Percentiles rank a stretch among this genome's conserved stretches.
Conservation (phyloP, 2,113 vertebrate species). For the Oenanthe oenanthe region DNA sequence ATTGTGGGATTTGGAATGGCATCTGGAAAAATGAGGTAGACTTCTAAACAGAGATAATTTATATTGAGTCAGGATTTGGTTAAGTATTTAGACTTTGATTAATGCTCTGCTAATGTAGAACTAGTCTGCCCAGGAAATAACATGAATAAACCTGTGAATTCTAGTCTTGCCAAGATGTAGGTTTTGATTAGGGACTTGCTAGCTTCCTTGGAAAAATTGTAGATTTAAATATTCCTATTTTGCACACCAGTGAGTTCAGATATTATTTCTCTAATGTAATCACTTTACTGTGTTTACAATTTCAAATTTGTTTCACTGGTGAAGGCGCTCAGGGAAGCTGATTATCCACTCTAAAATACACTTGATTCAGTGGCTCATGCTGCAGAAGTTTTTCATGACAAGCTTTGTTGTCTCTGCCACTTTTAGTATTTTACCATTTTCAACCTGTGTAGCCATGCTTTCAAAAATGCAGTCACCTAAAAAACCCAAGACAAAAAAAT, state of each 20-base stretch:
- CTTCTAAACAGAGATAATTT: neutral
- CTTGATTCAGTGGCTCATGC: neutral
- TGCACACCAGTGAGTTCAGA: neutral
- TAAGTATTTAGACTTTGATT: neutral
- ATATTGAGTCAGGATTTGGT: neutral
- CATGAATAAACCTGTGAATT: neutral
- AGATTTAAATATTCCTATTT: neutral
- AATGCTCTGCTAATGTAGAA: neutral
- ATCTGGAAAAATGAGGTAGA: slow-evolving; percentile 1
- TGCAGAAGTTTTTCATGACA: neutral
- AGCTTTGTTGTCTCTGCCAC: neutral
- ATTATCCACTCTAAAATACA: neutral
- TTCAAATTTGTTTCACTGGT: slow-evolving; percentile 1
- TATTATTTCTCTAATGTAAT: neutral
- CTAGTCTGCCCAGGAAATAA: neutral
- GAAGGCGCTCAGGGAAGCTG: neutral
- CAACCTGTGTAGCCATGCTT: neutral
- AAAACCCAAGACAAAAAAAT: neutral
- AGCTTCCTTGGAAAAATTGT: neutral
- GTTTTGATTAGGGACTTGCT: slow-evolving; percentile 5
- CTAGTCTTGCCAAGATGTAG: neutral
- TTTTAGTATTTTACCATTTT: neutral
- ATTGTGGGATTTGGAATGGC: neutral
- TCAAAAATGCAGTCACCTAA: neutral
- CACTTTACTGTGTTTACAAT: neutral